Evolutionary conservation across 2,888 invertebrate species (phyloP).

Genomic region (Amiota minor): DNA sequence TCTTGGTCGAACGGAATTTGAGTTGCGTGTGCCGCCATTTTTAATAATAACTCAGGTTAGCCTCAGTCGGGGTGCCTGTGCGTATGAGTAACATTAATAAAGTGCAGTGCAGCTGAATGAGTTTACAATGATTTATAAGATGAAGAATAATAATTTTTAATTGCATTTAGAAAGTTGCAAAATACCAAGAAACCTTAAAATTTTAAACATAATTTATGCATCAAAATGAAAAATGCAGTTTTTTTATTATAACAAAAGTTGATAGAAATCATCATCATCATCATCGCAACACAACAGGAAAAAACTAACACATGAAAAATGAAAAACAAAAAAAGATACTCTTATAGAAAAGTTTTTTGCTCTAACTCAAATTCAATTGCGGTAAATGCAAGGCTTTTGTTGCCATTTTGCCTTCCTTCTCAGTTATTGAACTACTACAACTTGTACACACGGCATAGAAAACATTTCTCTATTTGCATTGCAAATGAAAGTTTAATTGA

Average conservation of each 20-base stretch:
- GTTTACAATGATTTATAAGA: too few relatives aligned
- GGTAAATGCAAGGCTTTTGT: constrained; percentile 12
- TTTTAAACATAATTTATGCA: neutral
- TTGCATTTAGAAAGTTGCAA: too few relatives aligned
- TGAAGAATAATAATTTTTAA: too few relatives aligned
- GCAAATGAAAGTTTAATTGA: constrained; percentile 56
- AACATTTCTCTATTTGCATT: constrained; percentile 27
- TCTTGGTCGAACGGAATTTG: too few relatives aligned
- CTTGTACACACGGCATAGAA: constrained; percentile 5
- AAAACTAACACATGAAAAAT: neutral
- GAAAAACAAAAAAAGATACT: neutral
- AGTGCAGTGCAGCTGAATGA: too few relatives aligned
- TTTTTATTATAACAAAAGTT: constrained; percentile 6
- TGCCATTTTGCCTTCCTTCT: neutral
- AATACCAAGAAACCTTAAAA: neutral
- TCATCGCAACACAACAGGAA: too few relatives aligned
- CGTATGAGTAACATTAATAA: too few relatives aligned
- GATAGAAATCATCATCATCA: too few relatives aligned
- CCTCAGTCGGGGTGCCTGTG: too few relatives aligned
- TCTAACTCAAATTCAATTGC: constrained; percentile 52
- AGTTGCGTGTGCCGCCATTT: neutral
- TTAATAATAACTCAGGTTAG: neutral
- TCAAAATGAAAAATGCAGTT: constrained; percentile 50
- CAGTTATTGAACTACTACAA: constrained; percentile 20
- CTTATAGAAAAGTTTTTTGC: constrained; percentile 4